These are phyloP conservation scores for Echinarachnius parma DNA, from an alignment of 53 echinoderm and acorn worm species.

Conservation along the genomic window DNA sequence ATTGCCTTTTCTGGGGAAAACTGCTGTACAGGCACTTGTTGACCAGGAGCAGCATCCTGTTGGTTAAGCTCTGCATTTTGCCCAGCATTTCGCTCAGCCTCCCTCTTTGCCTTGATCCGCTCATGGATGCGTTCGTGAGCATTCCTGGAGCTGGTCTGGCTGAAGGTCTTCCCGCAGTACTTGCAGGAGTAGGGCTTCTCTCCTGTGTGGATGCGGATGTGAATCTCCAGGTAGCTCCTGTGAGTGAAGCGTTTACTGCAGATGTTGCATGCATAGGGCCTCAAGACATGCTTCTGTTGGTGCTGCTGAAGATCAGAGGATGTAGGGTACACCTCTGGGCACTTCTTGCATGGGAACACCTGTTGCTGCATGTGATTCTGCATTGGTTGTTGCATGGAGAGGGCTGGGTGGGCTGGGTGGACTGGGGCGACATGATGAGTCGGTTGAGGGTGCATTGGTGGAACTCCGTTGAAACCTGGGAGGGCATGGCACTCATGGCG, in stretches of 20 bases:
- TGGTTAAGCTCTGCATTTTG: neutral
- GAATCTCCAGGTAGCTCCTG: slow-evolving; percentile 40
- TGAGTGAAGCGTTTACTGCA: slow-evolving; percentile 42
- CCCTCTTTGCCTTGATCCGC: slow-evolving; percentile 25
- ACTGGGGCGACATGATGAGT: neutral
- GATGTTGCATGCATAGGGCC: slow-evolving; percentile 27
- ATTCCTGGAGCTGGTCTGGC: slow-evolving; percentile 39
- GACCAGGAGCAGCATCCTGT: neutral
- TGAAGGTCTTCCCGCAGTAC: slow-evolving; percentile 41
- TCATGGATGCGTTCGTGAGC: slow-evolving; percentile 37
- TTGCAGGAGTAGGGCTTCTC: slow-evolving; percentile 43
- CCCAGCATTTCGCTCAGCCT: slow-evolving; percentile 6
- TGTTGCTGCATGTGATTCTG: slow-evolving; percentile 15
- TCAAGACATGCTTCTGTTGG: slow-evolving; percentile 21
- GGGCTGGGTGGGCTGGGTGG: neutral
- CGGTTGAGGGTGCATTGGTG: neutral
- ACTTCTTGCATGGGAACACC: slow-evolving; percentile 29
- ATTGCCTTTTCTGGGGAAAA: neutral
- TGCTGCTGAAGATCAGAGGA: slow-evolving; percentile 26
- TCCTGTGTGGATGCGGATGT: slow-evolving; percentile 32
- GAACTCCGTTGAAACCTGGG: neutral
- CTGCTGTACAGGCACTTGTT: neutral
- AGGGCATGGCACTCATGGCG: slow-evolving; percentile 24
- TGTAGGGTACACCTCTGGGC: slow-evolving; percentile 24
- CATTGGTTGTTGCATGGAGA: too few relatives aligned